A percentile compares a stretch with the other conserved stretches of the same genome.
Evolutionary conservation across 2,888 invertebrate genomes (phyloP).

Genomic region (Gastracanthus pulcherrimus): DNA sequence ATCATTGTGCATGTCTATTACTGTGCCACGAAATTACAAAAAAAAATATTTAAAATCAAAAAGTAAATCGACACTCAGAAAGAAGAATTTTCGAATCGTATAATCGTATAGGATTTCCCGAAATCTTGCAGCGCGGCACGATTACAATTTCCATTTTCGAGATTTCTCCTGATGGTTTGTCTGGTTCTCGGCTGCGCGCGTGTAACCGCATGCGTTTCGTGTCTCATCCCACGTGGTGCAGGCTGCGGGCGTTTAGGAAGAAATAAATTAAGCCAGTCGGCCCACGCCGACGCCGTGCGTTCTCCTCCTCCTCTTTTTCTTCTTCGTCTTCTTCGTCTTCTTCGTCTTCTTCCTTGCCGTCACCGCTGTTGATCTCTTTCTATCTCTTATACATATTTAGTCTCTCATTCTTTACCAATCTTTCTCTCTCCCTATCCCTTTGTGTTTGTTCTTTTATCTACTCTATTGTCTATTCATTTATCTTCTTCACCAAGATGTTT

Average conservation of each 20-base stretch:
- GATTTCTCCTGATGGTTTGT: constrained; percentile 3
- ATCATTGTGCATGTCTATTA: no score
- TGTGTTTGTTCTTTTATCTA: background rate
- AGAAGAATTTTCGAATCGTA: no score
- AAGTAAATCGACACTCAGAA: no score
- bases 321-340: background rate
- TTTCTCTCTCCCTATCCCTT: background rate
- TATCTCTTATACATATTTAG: background rate
- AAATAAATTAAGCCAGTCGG: constrained; percentile 68
- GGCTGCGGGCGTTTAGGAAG: constrained; percentile 66
- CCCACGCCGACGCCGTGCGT: constrained; percentile 57
- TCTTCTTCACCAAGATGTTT: background rate
- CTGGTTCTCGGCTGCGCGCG: background rate
- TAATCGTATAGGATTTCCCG: no score
- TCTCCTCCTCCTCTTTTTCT: constrained; percentile 4
- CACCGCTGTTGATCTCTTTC: no score
- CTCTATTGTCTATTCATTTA: background rate
- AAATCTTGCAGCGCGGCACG: no score
- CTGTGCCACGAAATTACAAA: no score
- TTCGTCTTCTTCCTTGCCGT: background rate
- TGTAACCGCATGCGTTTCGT: constrained; percentile 5
- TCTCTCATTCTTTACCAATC: constrained; percentile 3
- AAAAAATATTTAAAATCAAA: no score
- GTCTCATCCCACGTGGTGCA: constrained; percentile 65
- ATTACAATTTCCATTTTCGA: constrained; percentile 14